Evolutionary conservation across 53 echinoderm and acorn worm species (phyloP), one percentile per base, ranked within the genome.

Genomic region (Paracentrotus lividus): DNA sequence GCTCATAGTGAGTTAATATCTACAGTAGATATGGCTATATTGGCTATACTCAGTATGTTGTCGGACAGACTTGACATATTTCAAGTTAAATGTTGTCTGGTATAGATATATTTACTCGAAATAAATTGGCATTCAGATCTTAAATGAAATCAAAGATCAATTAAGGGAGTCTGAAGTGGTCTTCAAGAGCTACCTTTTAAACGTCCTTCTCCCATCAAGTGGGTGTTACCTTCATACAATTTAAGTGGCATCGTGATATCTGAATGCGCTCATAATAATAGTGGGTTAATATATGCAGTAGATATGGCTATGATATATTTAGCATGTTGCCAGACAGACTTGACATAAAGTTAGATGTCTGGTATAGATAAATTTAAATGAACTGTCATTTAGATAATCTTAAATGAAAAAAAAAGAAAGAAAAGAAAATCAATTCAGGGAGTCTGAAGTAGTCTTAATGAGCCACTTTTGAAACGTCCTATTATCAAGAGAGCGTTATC

Each of bases 241-340:
- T 31, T 9, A 1, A 12, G 47, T 14, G n/a, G 23, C n/a, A 8
- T 47, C 20, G 18, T 18, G 18, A 16, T 0, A 40, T 76, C 42
- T 76, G 13, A 81, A 21, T 2, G 5, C 8, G 14, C 26, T 81
- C 47, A 44, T 42, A n/a, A n/a, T n/a, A n/a, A n/a, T n/a, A 55
- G 36, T 86, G 34, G 34, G 55, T 86, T 86, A 5, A 54, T 86
- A 86, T 86, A 55, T 86, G 32, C 86, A 56, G 31, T 34, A 86
- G 86, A 86, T 86, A 36, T 4, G 21, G 8, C 32, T 56, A 21
- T 29, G n/a, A n/a, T n/a, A n/a, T n/a, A n/a, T n/a, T n/a, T n/a
- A n/a, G n/a, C n/a, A n/a, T n/a, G n/a, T n/a, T n/a, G n/a, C n/a
- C n/a, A n/a, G n/a, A n/a, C n/a, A n/a, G n/a, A n/a, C n/a, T n/a